These are phyloP conservation scores for Aricia agestis DNA, from an alignment of 1,140 invertebrate genomes.

Conservation along the genomic window DNA sequence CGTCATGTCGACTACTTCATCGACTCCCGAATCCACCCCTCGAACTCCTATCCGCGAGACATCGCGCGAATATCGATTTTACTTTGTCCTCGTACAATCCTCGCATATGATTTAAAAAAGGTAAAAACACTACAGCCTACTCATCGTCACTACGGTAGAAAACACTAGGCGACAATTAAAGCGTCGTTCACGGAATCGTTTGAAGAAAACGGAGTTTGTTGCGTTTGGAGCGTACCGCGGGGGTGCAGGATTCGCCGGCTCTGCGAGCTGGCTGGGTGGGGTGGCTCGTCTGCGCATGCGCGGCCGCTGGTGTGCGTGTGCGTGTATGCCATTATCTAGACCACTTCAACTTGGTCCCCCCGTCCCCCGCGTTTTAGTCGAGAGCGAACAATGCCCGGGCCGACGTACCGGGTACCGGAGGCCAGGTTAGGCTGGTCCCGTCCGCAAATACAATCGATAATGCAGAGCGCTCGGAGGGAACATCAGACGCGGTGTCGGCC, in stretches of 20 bases:
- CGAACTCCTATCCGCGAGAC: constrained; percentile 23
- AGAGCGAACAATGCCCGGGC: constrained; percentile 29
- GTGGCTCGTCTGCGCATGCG: constrained; percentile 56
- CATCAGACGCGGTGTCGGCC: constrained; percentile 58
- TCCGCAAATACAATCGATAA: constrained; percentile 72
- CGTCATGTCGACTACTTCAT: constrained; percentile 59
- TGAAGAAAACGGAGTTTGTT: constrained; percentile 45
- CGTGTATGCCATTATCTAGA: constrained; percentile 45
- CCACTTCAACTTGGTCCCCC: constrained; percentile 40
- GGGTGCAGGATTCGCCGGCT: constrained; percentile 67
- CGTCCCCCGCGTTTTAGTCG: constrained; percentile 29
- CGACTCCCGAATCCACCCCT: constrained; percentile 23
- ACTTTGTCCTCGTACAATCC: constrained; percentile 43
- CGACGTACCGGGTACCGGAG: constrained; percentile 37
- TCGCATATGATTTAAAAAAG: constrained; percentile 5
- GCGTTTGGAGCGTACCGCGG: constrained; percentile 55
- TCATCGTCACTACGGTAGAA: constrained; percentile 20
- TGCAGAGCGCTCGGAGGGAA: constrained; percentile 59
- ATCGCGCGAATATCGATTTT: constrained; percentile 55
- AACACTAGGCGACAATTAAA: constrained; percentile 63
- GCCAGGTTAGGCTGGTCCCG: constrained; percentile 44
- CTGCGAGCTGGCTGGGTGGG: constrained; percentile 60
- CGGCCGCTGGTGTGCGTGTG: constrained; percentile 53
- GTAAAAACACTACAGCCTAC: background rate
- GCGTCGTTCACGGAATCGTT: constrained; percentile 45